Evolutionary conservation across 2,113 vertebrate species (phyloP).

Genomic region (Alouatta palliata): DNA sequence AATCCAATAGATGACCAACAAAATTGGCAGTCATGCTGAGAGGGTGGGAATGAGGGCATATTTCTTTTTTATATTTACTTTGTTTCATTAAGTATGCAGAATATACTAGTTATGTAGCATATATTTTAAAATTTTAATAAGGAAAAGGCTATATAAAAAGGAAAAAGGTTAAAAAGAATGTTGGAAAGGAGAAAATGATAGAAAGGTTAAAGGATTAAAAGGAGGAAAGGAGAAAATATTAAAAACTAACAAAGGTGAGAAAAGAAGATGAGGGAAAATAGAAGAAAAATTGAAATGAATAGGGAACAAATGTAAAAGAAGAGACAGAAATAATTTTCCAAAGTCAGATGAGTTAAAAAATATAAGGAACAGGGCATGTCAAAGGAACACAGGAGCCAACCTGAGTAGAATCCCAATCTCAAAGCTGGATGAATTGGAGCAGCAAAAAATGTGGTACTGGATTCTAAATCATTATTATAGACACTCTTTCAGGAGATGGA

Average conservation of each 20-base stretch:
- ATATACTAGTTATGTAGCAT: neutral
- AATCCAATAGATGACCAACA: neutral
- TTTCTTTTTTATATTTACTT: conserved; percentile 7
- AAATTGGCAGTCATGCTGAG: neutral
- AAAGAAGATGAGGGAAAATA: neutral
- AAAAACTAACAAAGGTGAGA: neutral
- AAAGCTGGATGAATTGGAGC: neutral
- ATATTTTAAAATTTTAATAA: neutral
- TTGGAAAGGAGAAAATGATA: neutral
- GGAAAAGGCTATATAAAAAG: neutral
- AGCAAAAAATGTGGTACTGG: neutral
- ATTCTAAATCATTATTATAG: neutral
- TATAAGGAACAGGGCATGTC: neutral
- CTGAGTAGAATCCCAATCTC: neutral
- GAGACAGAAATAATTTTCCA: neutral
- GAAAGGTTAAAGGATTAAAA: neutral
- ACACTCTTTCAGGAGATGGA: neutral
- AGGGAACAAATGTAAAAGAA: neutral
- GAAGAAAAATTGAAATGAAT: neutral
- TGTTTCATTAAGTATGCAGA: neutral
- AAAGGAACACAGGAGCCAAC: neutral
- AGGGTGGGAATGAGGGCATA: neutral
- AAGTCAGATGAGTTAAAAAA: conserved; percentile 25
- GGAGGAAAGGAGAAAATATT: neutral
- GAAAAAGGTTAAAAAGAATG: neutral